These are phyloP conservation scores for Addax nasomaculatus DNA, from an alignment of 2,113 vertebrate genomes.

Conservation along the genomic window DNA sequence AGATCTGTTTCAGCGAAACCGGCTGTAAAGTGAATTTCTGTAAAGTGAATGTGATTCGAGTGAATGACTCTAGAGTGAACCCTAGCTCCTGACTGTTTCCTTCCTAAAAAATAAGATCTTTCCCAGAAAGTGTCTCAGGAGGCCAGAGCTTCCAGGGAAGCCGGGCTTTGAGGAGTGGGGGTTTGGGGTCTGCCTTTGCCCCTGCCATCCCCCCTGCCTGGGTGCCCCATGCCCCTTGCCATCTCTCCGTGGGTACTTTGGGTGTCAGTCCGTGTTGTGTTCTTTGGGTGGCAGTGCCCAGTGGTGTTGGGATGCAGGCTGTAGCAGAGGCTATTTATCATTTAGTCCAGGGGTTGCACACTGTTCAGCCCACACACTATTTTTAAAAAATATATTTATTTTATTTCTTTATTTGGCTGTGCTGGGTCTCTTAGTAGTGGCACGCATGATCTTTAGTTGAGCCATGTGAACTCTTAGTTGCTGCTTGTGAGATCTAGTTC, in stretches of 20 bases:
- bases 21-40: not conserved
- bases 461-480: not conserved
- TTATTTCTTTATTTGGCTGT: not conserved
- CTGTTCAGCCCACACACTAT: not conserved
- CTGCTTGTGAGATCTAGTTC: not conserved
- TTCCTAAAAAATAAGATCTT: conserved; percentile 13
- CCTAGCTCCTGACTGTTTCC: not conserved
- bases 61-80: not conserved
- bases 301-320: not conserved
- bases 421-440: not conserved
- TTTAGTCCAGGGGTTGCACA: not conserved
- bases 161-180: not conserved
- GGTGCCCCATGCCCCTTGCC: not conserved
- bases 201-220: not conserved
- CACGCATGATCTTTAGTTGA: not conserved
- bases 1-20: not conserved
- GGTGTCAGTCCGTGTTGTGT: not conserved
- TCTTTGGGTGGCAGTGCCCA: not conserved
- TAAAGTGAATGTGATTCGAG: not conserved
- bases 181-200: not conserved
- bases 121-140: not conserved
- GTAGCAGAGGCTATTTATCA: not conserved
- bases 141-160: not conserved
- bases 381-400: not conserved
- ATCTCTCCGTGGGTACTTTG: not conserved